Conservation (phyloP, 2,797 vertebrate genomes). For the Tachyglossus aculeatus region DNA sequence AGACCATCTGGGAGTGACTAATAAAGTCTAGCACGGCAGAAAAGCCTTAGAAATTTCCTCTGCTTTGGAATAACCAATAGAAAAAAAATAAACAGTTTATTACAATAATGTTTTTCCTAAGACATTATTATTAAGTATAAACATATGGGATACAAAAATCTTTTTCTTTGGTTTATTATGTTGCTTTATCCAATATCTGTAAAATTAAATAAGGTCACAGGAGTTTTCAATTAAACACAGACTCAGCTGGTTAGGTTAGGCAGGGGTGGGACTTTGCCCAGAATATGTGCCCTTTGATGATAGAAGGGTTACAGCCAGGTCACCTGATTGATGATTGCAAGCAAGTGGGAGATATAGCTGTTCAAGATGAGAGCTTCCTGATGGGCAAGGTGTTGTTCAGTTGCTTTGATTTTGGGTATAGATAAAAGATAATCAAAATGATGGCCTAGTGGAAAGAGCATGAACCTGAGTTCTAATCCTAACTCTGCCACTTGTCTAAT, state of each 20-base stretch:
- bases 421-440: no score
- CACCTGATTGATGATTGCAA: not conserved
- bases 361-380: not conserved
- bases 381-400: not conserved
- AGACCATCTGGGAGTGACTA: not conserved
- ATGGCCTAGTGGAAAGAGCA: no score
- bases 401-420: constrained; percentile 14
- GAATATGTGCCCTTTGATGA: not conserved
- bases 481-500: no score
- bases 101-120: not conserved
- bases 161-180: not conserved
- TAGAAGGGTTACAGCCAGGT: not conserved
- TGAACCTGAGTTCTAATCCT: no score
- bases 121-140: constrained; percentile 8
- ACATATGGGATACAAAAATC: not conserved
- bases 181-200: not conserved
- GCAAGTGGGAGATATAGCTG: not conserved
- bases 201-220: constrained; percentile 11
- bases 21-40: not conserved
- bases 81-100: not conserved
- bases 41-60: not conserved
- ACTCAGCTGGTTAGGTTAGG: not conserved
- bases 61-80: not conserved
- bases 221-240: not conserved
- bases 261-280: not conserved